Evolutionary conservation across 1,140 invertebrate species (phyloP).

Genomic region (Pygmarrhopalites habei): DNA sequence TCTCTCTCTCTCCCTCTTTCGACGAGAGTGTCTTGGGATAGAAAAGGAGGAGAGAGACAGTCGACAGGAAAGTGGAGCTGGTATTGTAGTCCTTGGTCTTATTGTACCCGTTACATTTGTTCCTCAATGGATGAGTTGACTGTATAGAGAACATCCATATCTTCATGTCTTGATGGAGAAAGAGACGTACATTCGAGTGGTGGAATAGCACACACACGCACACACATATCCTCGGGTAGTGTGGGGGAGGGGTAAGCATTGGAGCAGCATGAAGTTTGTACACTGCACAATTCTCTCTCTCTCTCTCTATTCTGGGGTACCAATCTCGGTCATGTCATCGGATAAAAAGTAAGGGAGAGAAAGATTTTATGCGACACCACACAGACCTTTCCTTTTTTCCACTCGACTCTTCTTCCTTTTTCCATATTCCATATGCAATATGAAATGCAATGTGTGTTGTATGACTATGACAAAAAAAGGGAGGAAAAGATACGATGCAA

Average conservation of each 20-base stretch:
- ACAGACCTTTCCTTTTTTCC: no score
- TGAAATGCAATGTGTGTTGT: no score
- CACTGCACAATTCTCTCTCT: background rate
- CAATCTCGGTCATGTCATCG: no score
- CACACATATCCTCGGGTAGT: background rate
- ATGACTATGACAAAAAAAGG: no score
- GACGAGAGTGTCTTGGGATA: no score
- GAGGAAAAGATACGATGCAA: no score
- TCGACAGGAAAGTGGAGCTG: background rate
- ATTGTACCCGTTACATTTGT: background rate
- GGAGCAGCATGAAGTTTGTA: background rate
- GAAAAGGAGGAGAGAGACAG: background rate
- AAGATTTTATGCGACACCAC: no score
- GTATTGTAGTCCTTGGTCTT: background rate
- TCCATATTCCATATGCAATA: no score
- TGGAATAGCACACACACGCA: background rate
- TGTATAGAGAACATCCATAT: background rate
- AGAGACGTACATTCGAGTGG: background rate
- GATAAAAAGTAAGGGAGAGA: no score
- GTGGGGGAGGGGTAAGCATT: background rate
- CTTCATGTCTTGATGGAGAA: background rate
- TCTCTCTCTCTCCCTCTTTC: no score
- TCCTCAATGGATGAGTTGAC: background rate
- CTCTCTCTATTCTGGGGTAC: background rate
- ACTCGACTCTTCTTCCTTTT: no score